These are phyloP conservation scores for Tortricodes alternella DNA, from an alignment of 2,888 invertebrate species.

Conservation along the genomic window DNA sequence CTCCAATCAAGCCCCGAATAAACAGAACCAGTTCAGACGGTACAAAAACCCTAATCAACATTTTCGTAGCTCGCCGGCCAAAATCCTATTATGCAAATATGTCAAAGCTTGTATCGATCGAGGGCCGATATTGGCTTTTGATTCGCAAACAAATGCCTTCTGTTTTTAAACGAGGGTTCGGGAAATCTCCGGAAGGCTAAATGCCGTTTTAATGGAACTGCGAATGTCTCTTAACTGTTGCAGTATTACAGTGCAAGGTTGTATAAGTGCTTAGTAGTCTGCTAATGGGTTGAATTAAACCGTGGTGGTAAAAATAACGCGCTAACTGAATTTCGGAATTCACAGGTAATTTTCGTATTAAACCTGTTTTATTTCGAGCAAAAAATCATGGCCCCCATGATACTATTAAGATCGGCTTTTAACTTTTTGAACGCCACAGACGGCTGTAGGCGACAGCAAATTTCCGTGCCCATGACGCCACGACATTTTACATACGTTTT, in stretches of 20 bases:
- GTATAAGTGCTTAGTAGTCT: too few relatives aligned
- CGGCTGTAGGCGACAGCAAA: too few relatives aligned
- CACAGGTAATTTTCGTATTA: too few relatives aligned
- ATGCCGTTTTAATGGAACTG: slow-evolving; percentile 12
- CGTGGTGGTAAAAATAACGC: too few relatives aligned
- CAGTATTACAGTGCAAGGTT: neutral
- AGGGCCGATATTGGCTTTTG: slow-evolving; percentile 72
- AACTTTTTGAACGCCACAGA: too few relatives aligned
- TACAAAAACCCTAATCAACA: slow-evolving; percentile 28
- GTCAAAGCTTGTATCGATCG: slow-evolving; percentile 75
- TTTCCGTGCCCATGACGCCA: too few relatives aligned
- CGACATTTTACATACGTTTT: too few relatives aligned
- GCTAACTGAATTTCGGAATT: too few relatives aligned
- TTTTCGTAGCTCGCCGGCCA: slow-evolving; percentile 41
- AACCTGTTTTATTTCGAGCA: too few relatives aligned
- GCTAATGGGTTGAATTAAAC: too few relatives aligned
- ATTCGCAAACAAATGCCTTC: slow-evolving; percentile 76
- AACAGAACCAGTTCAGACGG: slow-evolving; percentile 2
- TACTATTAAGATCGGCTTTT: too few relatives aligned
- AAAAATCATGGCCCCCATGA: too few relatives aligned
- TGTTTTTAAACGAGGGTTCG: slow-evolving; percentile 61
- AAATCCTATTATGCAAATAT: slow-evolving; percentile 80
- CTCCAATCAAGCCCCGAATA: slow-evolving; percentile 14
- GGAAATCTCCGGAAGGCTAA: neutral
- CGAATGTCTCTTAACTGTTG: slow-evolving; percentile 2